These are phyloP conservation scores for Geotrupes spiniger DNA, from an alignment of 2,888 invertebrate species.

Conservation along the genomic window DNA sequence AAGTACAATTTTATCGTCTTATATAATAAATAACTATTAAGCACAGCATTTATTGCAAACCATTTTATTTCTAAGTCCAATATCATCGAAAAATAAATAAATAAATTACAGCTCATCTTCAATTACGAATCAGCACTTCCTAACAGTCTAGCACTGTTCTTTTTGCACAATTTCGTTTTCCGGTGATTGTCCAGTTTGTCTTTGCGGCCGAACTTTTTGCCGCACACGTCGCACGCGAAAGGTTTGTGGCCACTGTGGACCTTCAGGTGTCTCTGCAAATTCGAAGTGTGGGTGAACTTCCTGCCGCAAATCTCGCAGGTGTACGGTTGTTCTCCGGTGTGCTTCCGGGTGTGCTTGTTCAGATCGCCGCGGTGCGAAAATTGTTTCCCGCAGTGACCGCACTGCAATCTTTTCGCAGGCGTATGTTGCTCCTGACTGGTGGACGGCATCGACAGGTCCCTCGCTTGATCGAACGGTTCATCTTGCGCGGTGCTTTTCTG, in stretches of 20 bases:
- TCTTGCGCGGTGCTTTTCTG: neutral
- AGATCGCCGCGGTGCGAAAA: slow-evolving; percentile 46
- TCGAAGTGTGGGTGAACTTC: slow-evolving; percentile 56
- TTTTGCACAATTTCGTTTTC: slow-evolving; percentile 39
- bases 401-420: slow-evolving; percentile 22
- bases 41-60: too few species aligned
- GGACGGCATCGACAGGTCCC: neutral
- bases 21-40: too few species aligned
- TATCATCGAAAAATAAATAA: too few species aligned
- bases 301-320: slow-evolving; percentile 39
- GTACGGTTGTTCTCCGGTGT: slow-evolving; percentile 47
- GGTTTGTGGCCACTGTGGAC: slow-evolving; percentile 75
- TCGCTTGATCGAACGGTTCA: neutral
- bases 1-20: too few species aligned
- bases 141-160: slow-evolving; percentile 1
- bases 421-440: neutral
- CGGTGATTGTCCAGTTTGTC: slow-evolving; percentile 45
- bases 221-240: slow-evolving; percentile 50
- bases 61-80: too few species aligned
- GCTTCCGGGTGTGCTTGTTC: slow-evolving; percentile 45
- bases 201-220: slow-evolving; percentile 44
- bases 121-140: neutral
- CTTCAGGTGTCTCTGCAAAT: slow-evolving; percentile 71
- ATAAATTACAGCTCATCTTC: too few species aligned
- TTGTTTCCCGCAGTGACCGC: slow-evolving; percentile 41